Conservation (phyloP, 2,797 vertebrate species). For the Gouania willdenowi region DNA sequence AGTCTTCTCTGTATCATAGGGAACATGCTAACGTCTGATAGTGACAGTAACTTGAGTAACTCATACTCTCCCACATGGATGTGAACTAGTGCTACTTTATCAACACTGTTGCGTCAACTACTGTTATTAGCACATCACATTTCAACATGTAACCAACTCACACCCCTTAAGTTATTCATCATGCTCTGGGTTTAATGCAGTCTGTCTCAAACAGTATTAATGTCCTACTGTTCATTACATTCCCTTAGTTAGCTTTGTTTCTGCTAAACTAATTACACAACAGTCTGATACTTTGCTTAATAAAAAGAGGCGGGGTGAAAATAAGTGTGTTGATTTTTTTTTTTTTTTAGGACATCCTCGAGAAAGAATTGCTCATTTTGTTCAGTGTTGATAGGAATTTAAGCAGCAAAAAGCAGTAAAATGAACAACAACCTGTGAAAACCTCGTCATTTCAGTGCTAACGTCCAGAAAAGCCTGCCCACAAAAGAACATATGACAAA, state of each 20-base stretch:
- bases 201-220: slow-evolving; percentile 20
- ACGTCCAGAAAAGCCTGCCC: too few species aligned
- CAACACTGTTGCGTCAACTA: slow-evolving; percentile 39
- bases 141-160: too few species aligned
- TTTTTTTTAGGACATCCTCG: too few species aligned
- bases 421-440: too few species aligned
- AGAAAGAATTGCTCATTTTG: too few species aligned
- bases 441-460: too few species aligned
- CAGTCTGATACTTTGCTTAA: slow-evolving; percentile 70
- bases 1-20: slow-evolving; percentile 3
- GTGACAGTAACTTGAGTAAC: too few species aligned
- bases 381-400: too few species aligned
- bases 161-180: background rate
- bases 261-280: slow-evolving; percentile 56
- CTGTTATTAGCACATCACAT: slow-evolving; percentile 5
- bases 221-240: slow-evolving; percentile 37
- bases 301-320: slow-evolving; percentile 40
- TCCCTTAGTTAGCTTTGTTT: slow-evolving; percentile 34
- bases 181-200: slow-evolving; percentile 31
- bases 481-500: too few species aligned
- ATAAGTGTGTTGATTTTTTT: too few species aligned
- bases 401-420: too few species aligned
- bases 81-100: slow-evolving; percentile 16
- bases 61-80: slow-evolving; percentile 5
- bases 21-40: too few species aligned